phyloP scores from a whole-genome alignment of 1,140 invertebrate species.

The Dolichoris vasculosae region DNA sequence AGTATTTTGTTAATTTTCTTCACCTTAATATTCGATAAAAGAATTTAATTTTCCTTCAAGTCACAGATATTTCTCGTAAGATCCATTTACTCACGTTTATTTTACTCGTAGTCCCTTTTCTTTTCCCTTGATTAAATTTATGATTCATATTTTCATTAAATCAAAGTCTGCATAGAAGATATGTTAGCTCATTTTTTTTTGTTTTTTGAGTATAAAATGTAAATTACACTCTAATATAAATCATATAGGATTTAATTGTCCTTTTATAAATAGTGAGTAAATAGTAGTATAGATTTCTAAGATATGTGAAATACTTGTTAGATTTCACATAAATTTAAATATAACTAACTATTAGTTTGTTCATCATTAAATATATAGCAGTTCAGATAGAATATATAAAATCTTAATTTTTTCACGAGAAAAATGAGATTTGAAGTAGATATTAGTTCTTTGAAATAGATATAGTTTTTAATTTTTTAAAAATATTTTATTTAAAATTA shows the following conservation, averaged over 20 bases:
- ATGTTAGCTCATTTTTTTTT: neutral
- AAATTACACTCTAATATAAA: neutral
- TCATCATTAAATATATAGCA: neutral
- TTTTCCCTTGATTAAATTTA: slow-evolving; percentile 4
- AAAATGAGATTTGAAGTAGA: neutral
- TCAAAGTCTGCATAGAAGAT: neutral
- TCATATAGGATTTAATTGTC: neutral
- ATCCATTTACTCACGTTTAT: slow-evolving; percentile 31
- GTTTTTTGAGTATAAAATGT: neutral
- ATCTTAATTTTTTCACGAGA: neutral
- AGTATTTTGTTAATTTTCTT: slow-evolving; percentile 37
- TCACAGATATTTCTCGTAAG: slow-evolving; percentile 4
- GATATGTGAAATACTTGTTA: too few species aligned
- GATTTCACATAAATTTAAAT: too few species aligned
- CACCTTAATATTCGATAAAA: slow-evolving; percentile 32
- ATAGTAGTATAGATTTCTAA: too few species aligned
- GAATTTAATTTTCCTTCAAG: slow-evolving; percentile 36
- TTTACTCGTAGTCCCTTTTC: slow-evolving; percentile 15
- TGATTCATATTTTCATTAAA: slow-evolving; percentile 8
- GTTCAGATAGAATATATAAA: neutral
- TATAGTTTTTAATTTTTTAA: neutral
- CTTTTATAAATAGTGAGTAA: too few species aligned
- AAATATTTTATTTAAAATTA: too few species aligned
- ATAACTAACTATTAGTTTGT: neutral
- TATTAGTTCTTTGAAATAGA: neutral